phyloP scores from a whole-genome alignment of 2,113 vertebrate genomes.

The Prietella phreatophila region DNA sequence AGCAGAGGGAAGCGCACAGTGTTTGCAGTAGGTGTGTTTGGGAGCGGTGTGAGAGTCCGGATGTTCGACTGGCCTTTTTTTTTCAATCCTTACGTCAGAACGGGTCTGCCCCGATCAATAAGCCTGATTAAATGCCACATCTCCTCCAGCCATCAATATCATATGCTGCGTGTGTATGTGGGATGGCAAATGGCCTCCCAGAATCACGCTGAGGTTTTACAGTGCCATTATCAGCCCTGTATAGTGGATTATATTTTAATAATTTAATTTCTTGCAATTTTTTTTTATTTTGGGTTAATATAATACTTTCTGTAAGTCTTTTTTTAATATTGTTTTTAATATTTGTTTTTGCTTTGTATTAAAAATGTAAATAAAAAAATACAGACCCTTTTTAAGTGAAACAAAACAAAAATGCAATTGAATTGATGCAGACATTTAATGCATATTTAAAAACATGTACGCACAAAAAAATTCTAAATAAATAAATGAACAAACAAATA shows the following conservation, averaged over 20 bases:
- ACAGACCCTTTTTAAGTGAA: background rate
- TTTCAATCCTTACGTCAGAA: conserved; percentile 55
- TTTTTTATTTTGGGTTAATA: background rate
- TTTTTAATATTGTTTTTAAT: background rate
- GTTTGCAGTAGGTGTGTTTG: conserved; percentile 83
- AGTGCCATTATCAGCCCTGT: background rate
- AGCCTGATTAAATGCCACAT: conserved; percentile 91
- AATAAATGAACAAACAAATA: background rate
- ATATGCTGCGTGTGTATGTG: conserved; percentile 83
- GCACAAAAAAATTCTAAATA: background rate
- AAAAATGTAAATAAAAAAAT: background rate
- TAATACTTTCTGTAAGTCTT: background rate
- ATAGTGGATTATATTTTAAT: background rate
- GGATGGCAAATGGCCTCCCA: conserved; percentile 64
- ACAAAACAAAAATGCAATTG: background rate
- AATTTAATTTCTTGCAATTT: background rate
- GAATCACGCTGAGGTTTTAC: conserved; percentile 68
- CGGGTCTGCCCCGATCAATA: conserved; percentile 84
- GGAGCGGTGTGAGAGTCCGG: conserved; percentile 75
- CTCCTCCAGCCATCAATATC: conserved; percentile 85
- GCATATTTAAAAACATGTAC: background rate
- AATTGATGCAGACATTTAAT: background rate
- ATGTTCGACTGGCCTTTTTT: conserved; percentile 81
- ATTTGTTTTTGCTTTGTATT: background rate
- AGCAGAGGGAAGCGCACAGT: conserved; percentile 82